phyloP scores from a whole-genome alignment of 2,113 vertebrate species.

The Crotalus viridis region DNA sequence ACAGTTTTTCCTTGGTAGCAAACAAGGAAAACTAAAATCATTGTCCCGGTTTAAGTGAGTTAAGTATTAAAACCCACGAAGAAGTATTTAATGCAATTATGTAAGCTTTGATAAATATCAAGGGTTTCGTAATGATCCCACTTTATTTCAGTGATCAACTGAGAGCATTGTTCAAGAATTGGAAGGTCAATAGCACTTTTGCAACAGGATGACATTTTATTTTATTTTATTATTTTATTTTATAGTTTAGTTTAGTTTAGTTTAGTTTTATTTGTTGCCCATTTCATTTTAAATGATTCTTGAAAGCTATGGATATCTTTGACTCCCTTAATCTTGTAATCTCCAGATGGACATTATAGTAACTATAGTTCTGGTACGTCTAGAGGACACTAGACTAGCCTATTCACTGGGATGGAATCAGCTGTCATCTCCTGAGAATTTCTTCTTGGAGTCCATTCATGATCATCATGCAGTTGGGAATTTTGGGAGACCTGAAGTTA shows the following conservation, averaged over 20 bases:
- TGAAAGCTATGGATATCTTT: too few species aligned
- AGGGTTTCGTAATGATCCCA: not conserved
- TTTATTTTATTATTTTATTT: not conserved
- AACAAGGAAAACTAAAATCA: not conserved
- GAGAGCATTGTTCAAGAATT: not conserved
- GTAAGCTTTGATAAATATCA: not conserved
- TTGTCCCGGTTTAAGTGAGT: not conserved
- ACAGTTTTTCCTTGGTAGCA: not conserved
- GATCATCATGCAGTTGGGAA: not conserved
- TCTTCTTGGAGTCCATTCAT: not conserved
- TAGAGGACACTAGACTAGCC: not conserved
- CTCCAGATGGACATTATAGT: too few species aligned
- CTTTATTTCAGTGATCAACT: not conserved
- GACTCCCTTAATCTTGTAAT: too few species aligned
- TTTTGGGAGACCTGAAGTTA: not conserved
- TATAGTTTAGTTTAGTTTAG: too few species aligned
- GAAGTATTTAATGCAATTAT: not conserved
- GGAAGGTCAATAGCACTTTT: not conserved
- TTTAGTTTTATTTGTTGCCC: too few species aligned
- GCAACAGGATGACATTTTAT: not conserved
- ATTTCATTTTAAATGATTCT: too few species aligned
- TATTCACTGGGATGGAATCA: too few species aligned
- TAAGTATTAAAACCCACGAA: not conserved
- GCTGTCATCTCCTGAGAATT: not conserved
- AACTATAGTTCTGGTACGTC: too few species aligned